Percentiles rank a stretch among this genome's conserved stretches.
Evolutionary conservation across 2,113 vertebrate species (phyloP).

Genomic region (Mesocricetus auratus): DNA sequence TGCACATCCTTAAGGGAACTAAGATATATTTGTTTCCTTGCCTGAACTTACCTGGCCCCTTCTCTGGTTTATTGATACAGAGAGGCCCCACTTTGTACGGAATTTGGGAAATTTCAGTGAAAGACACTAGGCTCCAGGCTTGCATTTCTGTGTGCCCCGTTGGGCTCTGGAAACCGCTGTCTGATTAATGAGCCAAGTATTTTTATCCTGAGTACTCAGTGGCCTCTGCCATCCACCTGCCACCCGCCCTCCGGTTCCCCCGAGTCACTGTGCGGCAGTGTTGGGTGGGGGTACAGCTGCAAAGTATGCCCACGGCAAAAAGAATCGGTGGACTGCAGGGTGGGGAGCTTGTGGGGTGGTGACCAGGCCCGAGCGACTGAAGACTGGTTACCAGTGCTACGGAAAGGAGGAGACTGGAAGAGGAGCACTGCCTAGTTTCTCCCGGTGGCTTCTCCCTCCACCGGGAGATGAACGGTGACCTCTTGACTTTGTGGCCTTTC

Average conservation of each 20-base stretch:
- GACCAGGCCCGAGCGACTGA: background rate
- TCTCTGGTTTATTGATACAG: background rate
- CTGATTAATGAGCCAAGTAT: slow-evolving; percentile 67
- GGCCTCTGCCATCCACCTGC: slow-evolving; percentile 52
- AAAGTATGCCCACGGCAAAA: background rate
- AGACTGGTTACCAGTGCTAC: background rate
- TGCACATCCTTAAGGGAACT: background rate
- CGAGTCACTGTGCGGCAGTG: background rate
- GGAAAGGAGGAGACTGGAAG: background rate
- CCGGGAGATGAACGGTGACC: background rate
- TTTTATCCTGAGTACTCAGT: slow-evolving; percentile 72
- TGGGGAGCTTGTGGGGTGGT: background rate
- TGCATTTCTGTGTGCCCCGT: background rate
- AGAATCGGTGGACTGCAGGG: too few relatives aligned
- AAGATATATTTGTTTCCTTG: background rate
- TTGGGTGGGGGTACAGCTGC: background rate
- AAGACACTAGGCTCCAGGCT: background rate
- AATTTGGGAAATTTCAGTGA: background rate
- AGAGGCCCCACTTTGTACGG: background rate
- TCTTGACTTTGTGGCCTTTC: background rate
- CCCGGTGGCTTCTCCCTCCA: background rate
- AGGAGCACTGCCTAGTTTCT: background rate
- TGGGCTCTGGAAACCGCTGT: background rate
- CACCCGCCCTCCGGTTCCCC: background rate
- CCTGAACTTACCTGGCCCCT: background rate